Evolutionary conservation across 2,797 vertebrate genomes (phyloP).

Genomic region (Sebastolobus altivelis): DNA sequence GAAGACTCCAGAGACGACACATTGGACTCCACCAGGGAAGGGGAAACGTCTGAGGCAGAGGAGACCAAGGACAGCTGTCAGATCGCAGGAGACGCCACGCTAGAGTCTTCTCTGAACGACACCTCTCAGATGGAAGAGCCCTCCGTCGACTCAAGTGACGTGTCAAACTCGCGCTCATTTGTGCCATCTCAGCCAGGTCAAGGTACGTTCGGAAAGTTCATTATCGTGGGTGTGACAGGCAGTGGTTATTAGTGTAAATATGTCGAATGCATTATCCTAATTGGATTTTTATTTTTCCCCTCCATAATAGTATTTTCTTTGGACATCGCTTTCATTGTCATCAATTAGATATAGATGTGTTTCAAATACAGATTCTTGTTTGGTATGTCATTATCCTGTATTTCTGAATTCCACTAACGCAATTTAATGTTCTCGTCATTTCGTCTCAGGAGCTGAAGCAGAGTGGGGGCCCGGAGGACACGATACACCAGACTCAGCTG

Average conservation of each 20-base stretch:
- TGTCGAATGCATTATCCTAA: neutral
- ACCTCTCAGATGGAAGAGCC: slow-evolving; percentile 69
- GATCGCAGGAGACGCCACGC: slow-evolving; percentile 61
- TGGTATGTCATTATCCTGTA: neutral
- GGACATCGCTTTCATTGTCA: neutral
- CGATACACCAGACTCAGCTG: slow-evolving; percentile 82
- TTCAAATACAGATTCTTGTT: neutral
- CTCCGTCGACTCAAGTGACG: slow-evolving; percentile 53
- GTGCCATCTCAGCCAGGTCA: slow-evolving; percentile 52
- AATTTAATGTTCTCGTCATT: slow-evolving; percentile 18
- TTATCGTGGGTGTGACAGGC: neutral
- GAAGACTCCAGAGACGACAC: slow-evolving; percentile 68
- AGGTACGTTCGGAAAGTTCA: slow-evolving; percentile 66
- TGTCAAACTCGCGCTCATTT: slow-evolving; percentile 52
- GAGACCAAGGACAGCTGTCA: slow-evolving; percentile 65
- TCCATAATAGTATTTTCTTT: neutral
- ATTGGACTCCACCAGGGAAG: slow-evolving; percentile 62
- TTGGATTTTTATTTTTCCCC: neutral
- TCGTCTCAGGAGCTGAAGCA: slow-evolving; percentile 68
- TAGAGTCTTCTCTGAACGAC: slow-evolving; percentile 70
- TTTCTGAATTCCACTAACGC: neutral
- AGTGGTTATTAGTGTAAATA: neutral
- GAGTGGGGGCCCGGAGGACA: slow-evolving; percentile 80
- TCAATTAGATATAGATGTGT: neutral
- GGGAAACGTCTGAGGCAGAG: slow-evolving; percentile 60